Conservation (phyloP, 2,888 invertebrate genomes). For the Zelleria hepariella region DNA sequence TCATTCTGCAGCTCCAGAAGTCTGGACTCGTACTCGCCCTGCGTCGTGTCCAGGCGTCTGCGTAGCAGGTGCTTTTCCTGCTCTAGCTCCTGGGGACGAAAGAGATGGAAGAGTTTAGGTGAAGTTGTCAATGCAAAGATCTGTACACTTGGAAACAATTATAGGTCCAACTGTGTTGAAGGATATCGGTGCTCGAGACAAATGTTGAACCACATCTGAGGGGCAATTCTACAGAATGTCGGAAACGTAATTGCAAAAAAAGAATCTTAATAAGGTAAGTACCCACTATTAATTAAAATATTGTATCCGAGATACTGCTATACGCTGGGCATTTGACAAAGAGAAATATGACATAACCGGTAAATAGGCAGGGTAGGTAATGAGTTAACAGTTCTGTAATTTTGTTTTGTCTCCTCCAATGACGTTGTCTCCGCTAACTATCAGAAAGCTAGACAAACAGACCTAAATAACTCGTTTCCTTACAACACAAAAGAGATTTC, state of each 20-base stretch:
- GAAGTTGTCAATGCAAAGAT: background rate
- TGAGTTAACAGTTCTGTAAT: no score
- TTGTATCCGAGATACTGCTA: no score
- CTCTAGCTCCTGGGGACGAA: constrained; percentile 81
- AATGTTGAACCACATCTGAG: no score
- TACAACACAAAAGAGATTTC: background rate
- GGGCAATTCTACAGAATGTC: no score
- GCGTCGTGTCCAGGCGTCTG: constrained; percentile 86
- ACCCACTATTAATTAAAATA: no score
- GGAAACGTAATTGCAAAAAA: background rate
- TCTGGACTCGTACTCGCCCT: constrained; percentile 90
- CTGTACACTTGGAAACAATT: background rate
- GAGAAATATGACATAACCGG: no score
- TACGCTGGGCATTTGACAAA: no score
- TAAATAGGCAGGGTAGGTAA: no score
- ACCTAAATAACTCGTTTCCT: background rate
- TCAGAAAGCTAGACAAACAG: background rate
- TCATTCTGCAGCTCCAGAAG: constrained; percentile 91
- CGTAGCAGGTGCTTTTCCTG: constrained; percentile 93
- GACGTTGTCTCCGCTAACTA: no score
- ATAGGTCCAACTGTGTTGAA: background rate
- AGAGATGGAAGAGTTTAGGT: constrained; percentile 1
- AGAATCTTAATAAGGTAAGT: background rate
- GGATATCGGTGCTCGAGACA: no score
- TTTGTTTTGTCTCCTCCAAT: no score